phyloP scores from a whole-genome alignment of 2,113 vertebrate genomes.

The Uria aalge region DNA sequence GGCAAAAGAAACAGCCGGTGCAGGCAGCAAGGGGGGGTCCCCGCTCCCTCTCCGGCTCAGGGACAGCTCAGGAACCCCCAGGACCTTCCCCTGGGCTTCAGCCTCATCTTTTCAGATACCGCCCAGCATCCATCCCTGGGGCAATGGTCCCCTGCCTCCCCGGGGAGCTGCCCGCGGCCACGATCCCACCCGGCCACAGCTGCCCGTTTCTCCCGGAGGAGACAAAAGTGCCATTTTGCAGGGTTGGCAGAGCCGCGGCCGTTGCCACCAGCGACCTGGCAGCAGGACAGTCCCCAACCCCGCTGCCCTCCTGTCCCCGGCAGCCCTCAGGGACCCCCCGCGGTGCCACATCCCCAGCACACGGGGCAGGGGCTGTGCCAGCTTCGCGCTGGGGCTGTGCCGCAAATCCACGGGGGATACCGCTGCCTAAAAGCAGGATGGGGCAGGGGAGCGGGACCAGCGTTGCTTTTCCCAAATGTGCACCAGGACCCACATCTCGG shows the following conservation, averaged over 20 bases:
- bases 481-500: accelerated
- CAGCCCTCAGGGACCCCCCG: neutral
- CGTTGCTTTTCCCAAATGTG: accelerated
- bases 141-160: accelerated
- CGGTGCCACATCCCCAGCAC: neutral
- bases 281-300: neutral
- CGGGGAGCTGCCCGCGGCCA: neutral
- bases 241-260: neutral
- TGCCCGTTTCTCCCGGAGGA: neutral
- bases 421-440: neutral
- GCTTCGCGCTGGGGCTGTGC: accelerated
- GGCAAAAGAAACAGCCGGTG: neutral
- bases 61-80: neutral
- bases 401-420: accelerated
- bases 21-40: accelerated
- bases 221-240: conserved; percentile 21
- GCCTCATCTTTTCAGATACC: neutral
- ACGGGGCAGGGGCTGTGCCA: neutral
- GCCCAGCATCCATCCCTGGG: accelerated
- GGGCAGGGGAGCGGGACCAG: neutral
- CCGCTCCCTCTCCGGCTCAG: neutral
- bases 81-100: neutral
- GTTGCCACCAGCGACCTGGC: conserved; percentile 44
- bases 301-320: neutral
- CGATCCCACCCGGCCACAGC: neutral